Evolutionary conservation across 2,797 vertebrate genomes (phyloP).

Genomic region (Hipposideros larvatus): DNA sequence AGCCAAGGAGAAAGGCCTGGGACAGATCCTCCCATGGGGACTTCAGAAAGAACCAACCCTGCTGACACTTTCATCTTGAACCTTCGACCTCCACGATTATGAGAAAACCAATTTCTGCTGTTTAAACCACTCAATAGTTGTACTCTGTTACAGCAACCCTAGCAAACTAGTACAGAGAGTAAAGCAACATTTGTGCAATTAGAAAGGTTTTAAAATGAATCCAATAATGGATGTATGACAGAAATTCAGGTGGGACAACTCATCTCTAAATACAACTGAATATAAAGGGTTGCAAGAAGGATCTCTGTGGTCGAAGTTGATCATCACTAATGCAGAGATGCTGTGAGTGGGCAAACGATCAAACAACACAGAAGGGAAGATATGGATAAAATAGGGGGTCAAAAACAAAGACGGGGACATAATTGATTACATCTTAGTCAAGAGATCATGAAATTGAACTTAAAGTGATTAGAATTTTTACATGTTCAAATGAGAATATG

Average conservation of each 20-base stretch:
- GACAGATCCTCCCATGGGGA: fast-evolving
- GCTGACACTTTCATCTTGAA: background rate
- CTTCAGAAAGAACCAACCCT: background rate
- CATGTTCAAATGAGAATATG: background rate
- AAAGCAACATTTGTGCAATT: background rate
- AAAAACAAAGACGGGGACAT: background rate
- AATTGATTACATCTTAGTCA: background rate
- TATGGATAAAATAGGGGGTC: background rate
- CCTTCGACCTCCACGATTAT: background rate
- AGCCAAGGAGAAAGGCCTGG: background rate
- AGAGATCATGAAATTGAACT: background rate
- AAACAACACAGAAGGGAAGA: background rate
- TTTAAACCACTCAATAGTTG: background rate
- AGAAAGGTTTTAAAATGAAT: background rate
- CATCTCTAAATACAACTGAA: background rate
- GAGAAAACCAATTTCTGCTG: background rate
- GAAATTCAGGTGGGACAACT: background rate
- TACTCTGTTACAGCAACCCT: background rate
- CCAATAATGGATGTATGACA: background rate
- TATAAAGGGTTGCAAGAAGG: background rate
- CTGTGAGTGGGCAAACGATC: background rate
- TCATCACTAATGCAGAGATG: background rate
- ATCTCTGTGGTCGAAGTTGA: background rate
- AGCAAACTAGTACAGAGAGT: background rate
- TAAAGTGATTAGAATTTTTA: background rate